These are phyloP conservation scores for Cydia pomonella DNA, from an alignment of 1,140 invertebrate genomes.

Conservation along the genomic window DNA sequence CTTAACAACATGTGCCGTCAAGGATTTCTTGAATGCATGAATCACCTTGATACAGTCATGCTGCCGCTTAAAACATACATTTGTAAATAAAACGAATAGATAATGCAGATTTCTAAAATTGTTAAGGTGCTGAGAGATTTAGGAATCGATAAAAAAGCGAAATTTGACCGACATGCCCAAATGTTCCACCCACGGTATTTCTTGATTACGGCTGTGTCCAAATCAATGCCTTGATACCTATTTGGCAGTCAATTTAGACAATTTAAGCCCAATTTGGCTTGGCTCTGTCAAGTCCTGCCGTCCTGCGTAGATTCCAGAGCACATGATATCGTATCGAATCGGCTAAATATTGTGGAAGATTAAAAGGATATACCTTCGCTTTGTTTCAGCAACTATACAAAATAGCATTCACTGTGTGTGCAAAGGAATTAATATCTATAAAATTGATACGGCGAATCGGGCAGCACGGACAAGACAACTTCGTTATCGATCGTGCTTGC, in stretches of 20 bases:
- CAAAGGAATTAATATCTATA: conserved; percentile 33
- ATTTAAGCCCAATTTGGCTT: background rate
- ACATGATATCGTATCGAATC: background rate
- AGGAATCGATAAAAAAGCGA: conserved; percentile 17
- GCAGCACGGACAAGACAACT: conserved; percentile 62
- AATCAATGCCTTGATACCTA: background rate
- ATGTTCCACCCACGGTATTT: conserved; percentile 48
- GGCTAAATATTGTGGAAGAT: background rate
- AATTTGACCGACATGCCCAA: conserved; percentile 38
- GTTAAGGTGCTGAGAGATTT: conserved; percentile 7
- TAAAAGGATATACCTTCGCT: background rate
- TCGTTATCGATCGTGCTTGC: conserved; percentile 74
- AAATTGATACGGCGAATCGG: conserved; percentile 37
- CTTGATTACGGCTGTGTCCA: conserved; percentile 16
- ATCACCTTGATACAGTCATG: conserved; percentile 21
- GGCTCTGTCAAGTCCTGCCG: background rate
- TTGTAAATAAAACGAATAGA: background rate
- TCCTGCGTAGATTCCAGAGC: background rate
- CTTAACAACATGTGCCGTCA: conserved; percentile 18
- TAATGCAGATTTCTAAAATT: background rate
- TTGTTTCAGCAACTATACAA: background rate
- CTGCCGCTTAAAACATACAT: background rate
- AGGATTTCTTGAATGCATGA: conserved; percentile 33
- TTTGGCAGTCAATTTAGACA: conserved; percentile 3
- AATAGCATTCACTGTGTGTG: background rate